These are phyloP conservation scores for Apodemus speciosus DNA, from an alignment of 2,113 vertebrate genomes.

Conservation along the genomic window DNA sequence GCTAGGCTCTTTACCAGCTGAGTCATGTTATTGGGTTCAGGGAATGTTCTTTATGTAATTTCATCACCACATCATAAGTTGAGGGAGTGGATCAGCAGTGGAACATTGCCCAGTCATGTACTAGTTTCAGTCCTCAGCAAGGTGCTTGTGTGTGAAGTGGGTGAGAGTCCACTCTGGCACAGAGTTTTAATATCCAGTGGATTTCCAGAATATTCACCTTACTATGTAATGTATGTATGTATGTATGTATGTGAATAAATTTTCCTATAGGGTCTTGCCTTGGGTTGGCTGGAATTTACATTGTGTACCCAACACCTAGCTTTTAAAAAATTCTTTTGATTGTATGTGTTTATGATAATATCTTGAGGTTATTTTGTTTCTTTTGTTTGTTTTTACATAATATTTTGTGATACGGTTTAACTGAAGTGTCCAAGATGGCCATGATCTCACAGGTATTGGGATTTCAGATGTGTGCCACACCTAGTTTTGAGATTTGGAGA, in stretches of 20 bases:
- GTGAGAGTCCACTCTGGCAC: not conserved
- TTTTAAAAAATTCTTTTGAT: conserved; percentile 23
- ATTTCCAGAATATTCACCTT: conserved; percentile 8
- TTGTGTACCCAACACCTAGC: not conserved
- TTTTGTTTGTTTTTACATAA: not conserved
- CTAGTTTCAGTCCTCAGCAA: not conserved
- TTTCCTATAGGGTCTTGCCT: not conserved
- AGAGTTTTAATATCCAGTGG: not conserved
- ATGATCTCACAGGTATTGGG: not conserved
- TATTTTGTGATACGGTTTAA: not conserved
- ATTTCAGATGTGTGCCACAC: not conserved
- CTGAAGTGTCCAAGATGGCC: not conserved
- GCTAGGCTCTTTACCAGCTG: not conserved
- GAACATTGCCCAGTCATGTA: not conserved
- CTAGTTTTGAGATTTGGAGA: not conserved
- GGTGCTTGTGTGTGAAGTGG: not conserved
- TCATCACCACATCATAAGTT: conserved; percentile 40
- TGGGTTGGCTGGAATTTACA: not conserved
- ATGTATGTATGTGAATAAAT: not conserved
- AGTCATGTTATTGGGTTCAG: not conserved
- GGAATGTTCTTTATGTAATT: not conserved
- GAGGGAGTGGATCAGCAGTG: not conserved
- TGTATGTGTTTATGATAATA: not conserved
- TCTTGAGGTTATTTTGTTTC: not conserved
- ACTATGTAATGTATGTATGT: not conserved